These are phyloP conservation scores for Bombus superbus DNA, from an alignment of 1,140 invertebrate genomes.

Conservation along the genomic window DNA sequence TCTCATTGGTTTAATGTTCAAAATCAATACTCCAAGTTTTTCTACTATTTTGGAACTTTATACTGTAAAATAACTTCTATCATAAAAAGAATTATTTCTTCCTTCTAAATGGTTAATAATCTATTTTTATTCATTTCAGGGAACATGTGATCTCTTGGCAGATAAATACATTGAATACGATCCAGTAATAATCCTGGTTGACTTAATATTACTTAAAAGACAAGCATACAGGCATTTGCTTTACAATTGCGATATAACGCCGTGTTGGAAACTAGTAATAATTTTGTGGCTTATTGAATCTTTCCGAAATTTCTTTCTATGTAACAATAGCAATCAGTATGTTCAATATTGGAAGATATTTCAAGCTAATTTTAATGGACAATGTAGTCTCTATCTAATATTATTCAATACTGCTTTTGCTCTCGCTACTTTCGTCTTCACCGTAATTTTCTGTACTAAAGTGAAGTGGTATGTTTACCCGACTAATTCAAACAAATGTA, in stretches of 20 bases:
- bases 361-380: slow-evolving; percentile 15
- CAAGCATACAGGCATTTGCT: slow-evolving; percentile 92
- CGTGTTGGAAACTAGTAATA: slow-evolving; percentile 79
- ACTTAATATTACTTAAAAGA: slow-evolving; percentile 90
- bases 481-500: slow-evolving; percentile 70
- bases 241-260: slow-evolving; percentile 89
- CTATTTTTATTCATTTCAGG: slow-evolving; percentile 82
- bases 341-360: slow-evolving; percentile 3
- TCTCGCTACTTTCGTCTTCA: slow-evolving; percentile 68
- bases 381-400: slow-evolving; percentile 76
- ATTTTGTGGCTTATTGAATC: slow-evolving; percentile 78
- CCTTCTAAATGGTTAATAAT: neutral
- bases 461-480: slow-evolving; percentile 69
- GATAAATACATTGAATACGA: slow-evolving; percentile 97
- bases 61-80: neutral
- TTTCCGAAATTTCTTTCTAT: slow-evolving; percentile 72
- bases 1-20: no score
- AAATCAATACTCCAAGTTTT: neutral
- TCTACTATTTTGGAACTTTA: neutral
- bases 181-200: slow-evolving; percentile 91
- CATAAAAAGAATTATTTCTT: neutral
- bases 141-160: slow-evolving; percentile 87
- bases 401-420: slow-evolving; percentile 74
- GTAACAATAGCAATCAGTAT: slow-evolving; percentile 31
- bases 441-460: slow-evolving; percentile 74